phyloP scores from a whole-genome alignment of 2,888 invertebrate species.

The Pristionchus arcanus region DNA sequence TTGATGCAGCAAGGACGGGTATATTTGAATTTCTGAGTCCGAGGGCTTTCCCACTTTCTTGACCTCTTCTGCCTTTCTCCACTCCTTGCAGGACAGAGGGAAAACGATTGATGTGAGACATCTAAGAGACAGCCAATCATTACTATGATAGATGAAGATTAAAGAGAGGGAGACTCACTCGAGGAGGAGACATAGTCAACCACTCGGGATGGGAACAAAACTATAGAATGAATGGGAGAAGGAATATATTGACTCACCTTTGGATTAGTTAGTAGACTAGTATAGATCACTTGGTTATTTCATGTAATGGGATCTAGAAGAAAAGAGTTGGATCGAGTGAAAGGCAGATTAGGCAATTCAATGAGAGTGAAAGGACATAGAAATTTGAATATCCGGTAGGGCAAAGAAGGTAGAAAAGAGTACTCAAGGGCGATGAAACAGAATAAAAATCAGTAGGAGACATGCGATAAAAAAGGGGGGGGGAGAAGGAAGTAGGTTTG shows the following conservation, averaged over 20 bases:
- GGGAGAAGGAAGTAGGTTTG: neutral
- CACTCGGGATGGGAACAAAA: conserved; percentile 17
- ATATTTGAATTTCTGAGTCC: conserved; percentile 9
- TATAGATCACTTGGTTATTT: conserved; percentile 10
- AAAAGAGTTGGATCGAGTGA: neutral
- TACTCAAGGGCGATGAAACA: neutral
- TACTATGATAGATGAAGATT: neutral
- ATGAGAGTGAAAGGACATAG: neutral
- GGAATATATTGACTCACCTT: neutral
- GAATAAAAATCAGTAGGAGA: neutral
- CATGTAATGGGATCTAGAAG: conserved; percentile 27
- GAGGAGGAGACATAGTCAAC: conserved; percentile 49
- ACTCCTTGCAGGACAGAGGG: conserved; percentile 14
- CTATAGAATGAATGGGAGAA: conserved; percentile 11
- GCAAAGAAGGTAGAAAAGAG: neutral
- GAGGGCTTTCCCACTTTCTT: conserved; percentile 3
- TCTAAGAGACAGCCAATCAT: neutral
- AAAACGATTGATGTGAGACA: conserved; percentile 26
- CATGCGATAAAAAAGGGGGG: neutral
- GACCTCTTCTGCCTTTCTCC: conserved; percentile 22
- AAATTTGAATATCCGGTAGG: neutral
- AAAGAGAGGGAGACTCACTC: conserved; percentile 6
- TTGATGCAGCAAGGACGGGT: neutral
- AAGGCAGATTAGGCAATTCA: neutral
- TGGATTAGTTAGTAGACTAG: neutral